These are phyloP conservation scores for Pristiophorus japonicus DNA, from an alignment of 2,113 vertebrate genomes.

Conservation along the genomic window DNA sequence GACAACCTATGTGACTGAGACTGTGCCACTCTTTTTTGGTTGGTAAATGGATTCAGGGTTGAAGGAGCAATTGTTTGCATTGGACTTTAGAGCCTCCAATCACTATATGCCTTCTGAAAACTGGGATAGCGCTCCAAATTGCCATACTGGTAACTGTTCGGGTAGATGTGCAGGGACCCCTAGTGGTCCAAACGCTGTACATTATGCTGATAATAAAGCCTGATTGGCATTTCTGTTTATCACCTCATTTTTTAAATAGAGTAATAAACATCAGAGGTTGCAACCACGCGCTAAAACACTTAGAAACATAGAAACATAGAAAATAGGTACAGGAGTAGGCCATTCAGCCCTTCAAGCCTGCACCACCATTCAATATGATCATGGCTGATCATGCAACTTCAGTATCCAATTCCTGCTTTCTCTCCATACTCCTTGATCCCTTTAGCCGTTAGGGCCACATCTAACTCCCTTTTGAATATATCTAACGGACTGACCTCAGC, in stretches of 20 bases:
- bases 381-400: no score
- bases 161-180: background rate
- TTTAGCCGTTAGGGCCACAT: no score
- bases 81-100: no score
- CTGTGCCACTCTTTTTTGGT: background rate
- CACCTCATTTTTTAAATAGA: background rate
- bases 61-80: background rate
- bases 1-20: background rate
- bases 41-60: background rate
- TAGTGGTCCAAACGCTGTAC: background rate
- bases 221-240: background rate
- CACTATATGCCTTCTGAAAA: no score
- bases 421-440: no score
- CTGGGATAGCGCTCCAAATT: background rate
- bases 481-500: no score
- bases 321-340: no score
- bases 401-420: no score
- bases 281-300: background rate
- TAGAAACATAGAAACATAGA: no score
- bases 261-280: background rate
- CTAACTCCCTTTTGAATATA: no score
- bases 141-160: background rate
- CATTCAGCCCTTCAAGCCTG: no score
- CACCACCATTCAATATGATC: no score
- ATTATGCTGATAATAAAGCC: background rate